These are phyloP conservation scores for Globia sparganii DNA, from an alignment of 2,888 invertebrate species.

Conservation along the genomic window DNA sequence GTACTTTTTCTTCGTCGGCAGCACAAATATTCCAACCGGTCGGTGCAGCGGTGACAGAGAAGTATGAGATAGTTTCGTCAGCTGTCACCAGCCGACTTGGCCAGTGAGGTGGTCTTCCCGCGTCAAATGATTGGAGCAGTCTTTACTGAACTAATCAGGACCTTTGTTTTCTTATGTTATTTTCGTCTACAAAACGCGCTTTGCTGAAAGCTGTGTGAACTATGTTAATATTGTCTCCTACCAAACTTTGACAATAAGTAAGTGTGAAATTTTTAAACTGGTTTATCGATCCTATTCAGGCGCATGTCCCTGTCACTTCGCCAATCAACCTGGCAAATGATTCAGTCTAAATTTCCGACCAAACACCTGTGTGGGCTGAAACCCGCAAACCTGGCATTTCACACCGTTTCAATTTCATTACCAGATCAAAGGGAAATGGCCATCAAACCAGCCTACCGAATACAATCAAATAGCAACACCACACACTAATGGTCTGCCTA, in stretches of 20 bases:
- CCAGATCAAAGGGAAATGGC: conserved; percentile 46
- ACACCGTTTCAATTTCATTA: conserved; percentile 35
- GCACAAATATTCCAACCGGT: conserved; percentile 43
- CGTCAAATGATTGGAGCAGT: neutral
- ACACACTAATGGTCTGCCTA: conserved; percentile 53
- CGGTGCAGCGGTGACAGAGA: conserved; percentile 48
- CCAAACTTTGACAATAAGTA: neutral
- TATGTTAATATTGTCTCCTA: neutral
- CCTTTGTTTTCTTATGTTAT: neutral
- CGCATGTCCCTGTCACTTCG: neutral
- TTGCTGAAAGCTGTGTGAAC: neutral
- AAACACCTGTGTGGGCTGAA: conserved; percentile 45
- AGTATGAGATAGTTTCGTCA: conserved; percentile 47
- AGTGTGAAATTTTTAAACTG: neutral
- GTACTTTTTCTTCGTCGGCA: conserved; percentile 34
- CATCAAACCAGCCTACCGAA: conserved; percentile 58
- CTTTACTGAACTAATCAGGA: neutral
- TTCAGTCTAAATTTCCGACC: neutral
- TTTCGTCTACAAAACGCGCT: neutral
- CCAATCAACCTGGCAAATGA: neutral
- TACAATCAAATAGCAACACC: conserved; percentile 55
- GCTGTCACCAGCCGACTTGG: conserved; percentile 37
- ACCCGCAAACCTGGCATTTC: conserved; percentile 6
- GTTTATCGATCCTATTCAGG: neutral
- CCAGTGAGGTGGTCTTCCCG: conserved; percentile 2